Evolutionary conservation across 2,888 invertebrate genomes (phyloP).

Genomic region (Lithosia quadra): DNA sequence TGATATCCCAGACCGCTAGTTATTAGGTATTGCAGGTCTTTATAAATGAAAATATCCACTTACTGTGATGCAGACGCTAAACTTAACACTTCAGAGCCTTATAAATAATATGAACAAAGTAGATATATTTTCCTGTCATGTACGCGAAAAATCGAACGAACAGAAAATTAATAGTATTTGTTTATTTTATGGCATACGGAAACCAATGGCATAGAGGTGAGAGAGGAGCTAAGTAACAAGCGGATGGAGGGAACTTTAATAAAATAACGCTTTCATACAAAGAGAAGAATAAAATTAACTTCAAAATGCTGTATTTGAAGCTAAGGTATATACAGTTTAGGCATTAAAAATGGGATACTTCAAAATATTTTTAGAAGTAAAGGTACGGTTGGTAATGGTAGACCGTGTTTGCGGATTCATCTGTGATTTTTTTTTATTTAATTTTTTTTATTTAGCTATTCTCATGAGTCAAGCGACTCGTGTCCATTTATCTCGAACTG

Average conservation of each 20-base stretch:
- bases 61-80: neutral
- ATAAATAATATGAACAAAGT: neutral
- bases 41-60: neutral
- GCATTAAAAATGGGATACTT: no score
- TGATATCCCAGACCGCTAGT: neutral
- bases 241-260: conserved; percentile 17
- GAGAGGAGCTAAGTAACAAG: conserved; percentile 38
- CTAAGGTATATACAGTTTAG: no score
- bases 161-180: conserved; percentile 60
- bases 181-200: conserved; percentile 61
- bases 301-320: no score
- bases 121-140: conserved; percentile 34
- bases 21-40: neutral
- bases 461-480: neutral
- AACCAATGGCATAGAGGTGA: conserved; percentile 55
- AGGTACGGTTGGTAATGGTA: no score
- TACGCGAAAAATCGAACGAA: conserved; percentile 45
- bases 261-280: neutral
- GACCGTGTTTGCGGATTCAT: neutral
- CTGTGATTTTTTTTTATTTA: no score
- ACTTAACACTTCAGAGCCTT: neutral
- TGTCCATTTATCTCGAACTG: neutral
- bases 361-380: no score
- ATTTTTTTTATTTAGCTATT: neutral
- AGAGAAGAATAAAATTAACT: no score